Conservation (phyloP, 2,113 vertebrate species). For the Raja brachyura region DNA sequence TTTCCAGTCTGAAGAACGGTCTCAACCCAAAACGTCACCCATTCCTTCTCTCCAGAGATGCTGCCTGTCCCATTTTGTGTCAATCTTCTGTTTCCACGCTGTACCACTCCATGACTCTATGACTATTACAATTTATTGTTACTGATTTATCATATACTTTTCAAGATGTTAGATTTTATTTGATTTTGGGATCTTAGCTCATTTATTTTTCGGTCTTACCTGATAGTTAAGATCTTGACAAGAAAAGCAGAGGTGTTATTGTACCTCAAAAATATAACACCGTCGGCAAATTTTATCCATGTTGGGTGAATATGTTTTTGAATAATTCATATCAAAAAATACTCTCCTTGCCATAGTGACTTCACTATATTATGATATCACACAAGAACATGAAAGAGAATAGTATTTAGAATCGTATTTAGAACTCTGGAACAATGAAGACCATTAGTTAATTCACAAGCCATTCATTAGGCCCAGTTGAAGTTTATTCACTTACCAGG, state of each 20-base stretch:
- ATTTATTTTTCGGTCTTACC: not conserved
- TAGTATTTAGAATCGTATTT: not conserved
- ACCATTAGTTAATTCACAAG: not conserved
- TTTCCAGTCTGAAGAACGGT: too few species aligned
- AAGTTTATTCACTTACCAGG: too few species aligned
- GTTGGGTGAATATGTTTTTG: not conserved
- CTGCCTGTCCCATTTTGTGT: too few species aligned
- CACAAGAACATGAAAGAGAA: not conserved
- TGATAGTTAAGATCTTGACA: not conserved
- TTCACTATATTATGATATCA: slow-evolving; percentile 15
- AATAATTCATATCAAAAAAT: not conserved
- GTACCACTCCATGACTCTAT: not conserved
- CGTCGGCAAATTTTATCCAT: too few species aligned
- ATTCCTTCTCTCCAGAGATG: too few species aligned
- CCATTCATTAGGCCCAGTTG: not conserved
- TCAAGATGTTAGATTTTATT: not conserved
- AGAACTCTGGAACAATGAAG: not conserved
- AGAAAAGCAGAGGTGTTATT: not conserved
- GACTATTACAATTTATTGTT: not conserved
- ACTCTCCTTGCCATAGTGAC: not conserved
- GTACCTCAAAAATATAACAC: not conserved
- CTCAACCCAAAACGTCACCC: too few species aligned
- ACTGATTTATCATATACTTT: not conserved
- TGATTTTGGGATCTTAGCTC: too few species aligned
- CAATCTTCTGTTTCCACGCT: too few species aligned